phyloP scores from a whole-genome alignment of 2,888 invertebrate species.

The Adineta ricciae region DNA sequence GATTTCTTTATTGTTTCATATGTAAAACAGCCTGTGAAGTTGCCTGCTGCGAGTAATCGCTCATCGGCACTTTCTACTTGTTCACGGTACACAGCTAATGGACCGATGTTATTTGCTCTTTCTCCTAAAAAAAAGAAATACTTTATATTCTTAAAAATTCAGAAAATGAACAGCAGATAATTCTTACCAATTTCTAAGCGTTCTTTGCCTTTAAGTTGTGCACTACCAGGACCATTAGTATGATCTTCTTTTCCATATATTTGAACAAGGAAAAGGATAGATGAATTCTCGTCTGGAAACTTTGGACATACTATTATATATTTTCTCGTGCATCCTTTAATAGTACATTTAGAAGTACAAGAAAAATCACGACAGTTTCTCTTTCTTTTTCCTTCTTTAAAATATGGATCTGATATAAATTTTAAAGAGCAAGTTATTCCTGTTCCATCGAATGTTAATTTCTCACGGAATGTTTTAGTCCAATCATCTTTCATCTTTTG shows the following conservation, averaged over 20 bases:
- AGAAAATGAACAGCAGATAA: no score
- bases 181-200: not conserved
- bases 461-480: not conserved
- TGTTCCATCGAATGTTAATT: not conserved
- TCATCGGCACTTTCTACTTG: not conserved
- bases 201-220: not conserved
- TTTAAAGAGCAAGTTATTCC: not conserved
- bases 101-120: not conserved
- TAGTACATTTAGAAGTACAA: not conserved
- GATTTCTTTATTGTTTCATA: not conserved
- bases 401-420: not conserved
- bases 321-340: not conserved
- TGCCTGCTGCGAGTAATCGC: not conserved
- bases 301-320: not conserved
- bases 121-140: not conserved
- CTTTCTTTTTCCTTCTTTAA: not conserved
- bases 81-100: not conserved
- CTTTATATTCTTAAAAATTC: not conserved
- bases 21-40: not conserved
- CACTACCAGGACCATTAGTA: not conserved
- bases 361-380: not conserved
- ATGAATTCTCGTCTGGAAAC: not conserved
- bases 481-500: not conserved
- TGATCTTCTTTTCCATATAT: not conserved
- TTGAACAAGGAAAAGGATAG: not conserved